Conservation (phyloP, 2,113 vertebrate genomes). For the Leptobrachium ailaonicum region DNA sequence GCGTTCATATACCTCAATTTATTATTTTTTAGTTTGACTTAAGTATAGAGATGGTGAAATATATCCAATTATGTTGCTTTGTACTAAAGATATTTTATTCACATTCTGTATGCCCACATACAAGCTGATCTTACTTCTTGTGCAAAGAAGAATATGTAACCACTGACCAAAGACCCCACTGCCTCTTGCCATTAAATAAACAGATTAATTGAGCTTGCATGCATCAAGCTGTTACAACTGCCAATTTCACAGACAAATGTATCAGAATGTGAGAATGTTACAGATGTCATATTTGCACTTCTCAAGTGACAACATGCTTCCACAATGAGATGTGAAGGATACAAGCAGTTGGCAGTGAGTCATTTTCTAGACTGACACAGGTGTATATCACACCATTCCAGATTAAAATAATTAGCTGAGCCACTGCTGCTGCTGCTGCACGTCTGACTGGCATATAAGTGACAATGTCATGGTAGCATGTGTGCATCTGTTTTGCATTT, state of each 20-base stretch:
- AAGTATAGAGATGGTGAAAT: no score
- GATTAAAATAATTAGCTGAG: neutral
- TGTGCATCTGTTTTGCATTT: neutral
- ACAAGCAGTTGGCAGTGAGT: neutral
- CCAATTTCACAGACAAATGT: neutral
- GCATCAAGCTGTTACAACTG: neutral
- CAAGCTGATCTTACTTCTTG: neutral
- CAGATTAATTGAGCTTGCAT: neutral
- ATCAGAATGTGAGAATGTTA: neutral
- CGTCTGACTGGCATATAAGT: neutral
- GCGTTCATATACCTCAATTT: no score
- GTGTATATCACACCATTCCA: neutral
- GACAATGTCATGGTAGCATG: conserved; percentile 1
- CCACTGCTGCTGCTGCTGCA: neutral
- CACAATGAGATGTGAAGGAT: neutral
- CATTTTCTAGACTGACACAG: conserved; percentile 1
- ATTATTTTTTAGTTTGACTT: no score
- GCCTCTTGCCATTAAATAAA: neutral
- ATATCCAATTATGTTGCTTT: no score
- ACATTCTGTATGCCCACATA: neutral
- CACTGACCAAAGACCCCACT: neutral
- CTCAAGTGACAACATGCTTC: conserved; percentile 6
- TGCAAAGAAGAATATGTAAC: neutral
- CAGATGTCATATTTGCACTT: conserved; percentile 7
- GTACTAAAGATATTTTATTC: no score